Evolutionary conservation across 2,113 vertebrate genomes (phyloP).

Genomic region (Apteryx mantelli): DNA sequence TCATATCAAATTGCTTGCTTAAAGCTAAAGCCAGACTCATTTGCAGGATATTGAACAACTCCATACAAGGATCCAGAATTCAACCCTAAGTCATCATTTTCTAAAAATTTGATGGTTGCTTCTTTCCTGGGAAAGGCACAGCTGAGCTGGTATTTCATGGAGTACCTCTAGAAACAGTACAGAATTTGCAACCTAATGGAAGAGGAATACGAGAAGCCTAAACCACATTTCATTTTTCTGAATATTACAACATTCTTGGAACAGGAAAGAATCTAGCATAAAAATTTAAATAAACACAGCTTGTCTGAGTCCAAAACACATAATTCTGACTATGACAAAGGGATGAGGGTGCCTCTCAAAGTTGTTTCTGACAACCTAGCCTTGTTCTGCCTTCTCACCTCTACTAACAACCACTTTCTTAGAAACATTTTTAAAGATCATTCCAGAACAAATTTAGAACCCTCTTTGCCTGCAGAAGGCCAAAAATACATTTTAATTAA

Average conservation of each 20-base stretch:
- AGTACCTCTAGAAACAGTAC: not conserved
- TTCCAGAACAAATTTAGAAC: not conserved
- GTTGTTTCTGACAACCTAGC: not conserved
- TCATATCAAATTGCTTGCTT: not conserved
- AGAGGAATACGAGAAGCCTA: not conserved
- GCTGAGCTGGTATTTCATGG: not conserved
- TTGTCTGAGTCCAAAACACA: not conserved
- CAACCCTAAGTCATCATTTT: not conserved
- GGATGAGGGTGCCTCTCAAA: not conserved
- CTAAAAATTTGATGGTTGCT: not conserved
- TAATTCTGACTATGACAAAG: rapidly evolving
- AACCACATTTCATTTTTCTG: not conserved
- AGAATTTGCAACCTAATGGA: not conserved
- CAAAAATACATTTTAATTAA: not conserved
- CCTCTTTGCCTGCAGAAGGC: not conserved
- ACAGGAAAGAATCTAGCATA: not conserved
- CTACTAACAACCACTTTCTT: not conserved
- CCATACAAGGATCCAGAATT: not conserved
- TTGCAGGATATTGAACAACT: not conserved
- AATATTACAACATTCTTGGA: not conserved
- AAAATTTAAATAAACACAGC: not conserved
- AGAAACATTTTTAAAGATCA: not conserved
- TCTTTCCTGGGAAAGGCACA: not conserved
- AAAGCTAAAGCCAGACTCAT: not conserved
- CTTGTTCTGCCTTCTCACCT: not conserved